Evolutionary conservation across 1,140 invertebrate species (phyloP).

Genomic region (Odontomachus brunneus): DNA sequence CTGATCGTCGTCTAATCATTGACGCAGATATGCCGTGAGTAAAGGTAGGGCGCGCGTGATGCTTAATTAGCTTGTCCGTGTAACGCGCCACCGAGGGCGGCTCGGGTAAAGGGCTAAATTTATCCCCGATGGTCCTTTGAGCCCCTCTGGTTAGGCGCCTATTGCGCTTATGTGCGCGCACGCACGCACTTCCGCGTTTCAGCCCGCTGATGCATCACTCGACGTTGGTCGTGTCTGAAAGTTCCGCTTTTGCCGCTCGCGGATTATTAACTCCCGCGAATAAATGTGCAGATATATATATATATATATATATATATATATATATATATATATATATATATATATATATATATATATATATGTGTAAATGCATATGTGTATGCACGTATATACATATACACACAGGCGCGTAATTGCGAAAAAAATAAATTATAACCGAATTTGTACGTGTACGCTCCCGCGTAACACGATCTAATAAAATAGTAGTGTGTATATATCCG

Average conservation of each 20-base stretch:
- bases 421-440: no score
- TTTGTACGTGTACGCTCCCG: no score
- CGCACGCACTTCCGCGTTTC: slow-evolving; percentile 62
- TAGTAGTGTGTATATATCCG: no score
- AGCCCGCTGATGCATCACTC: slow-evolving; percentile 45
- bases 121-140: slow-evolving; percentile 58
- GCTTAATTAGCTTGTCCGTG: slow-evolving; percentile 51
- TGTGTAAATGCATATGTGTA: no score
- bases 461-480: no score
- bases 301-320: no score
- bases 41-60: slow-evolving; percentile 42
- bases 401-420: no score
- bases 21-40: slow-evolving; percentile 32
- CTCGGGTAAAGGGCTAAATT: slow-evolving; percentile 58
- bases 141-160: slow-evolving; percentile 44
- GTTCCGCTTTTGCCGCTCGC: neutral
- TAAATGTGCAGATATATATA: no score
- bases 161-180: slow-evolving; percentile 27
- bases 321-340: no score
- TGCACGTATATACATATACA: no score
- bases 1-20: slow-evolving; percentile 46
- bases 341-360: no score
- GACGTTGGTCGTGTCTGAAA: slow-evolving; percentile 45
- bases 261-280: no score
- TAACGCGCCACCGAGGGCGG: slow-evolving; percentile 45